Evolutionary conservation across 2,113 vertebrate species (phyloP).

Genomic region (Dasyornis broadbenti): DNA sequence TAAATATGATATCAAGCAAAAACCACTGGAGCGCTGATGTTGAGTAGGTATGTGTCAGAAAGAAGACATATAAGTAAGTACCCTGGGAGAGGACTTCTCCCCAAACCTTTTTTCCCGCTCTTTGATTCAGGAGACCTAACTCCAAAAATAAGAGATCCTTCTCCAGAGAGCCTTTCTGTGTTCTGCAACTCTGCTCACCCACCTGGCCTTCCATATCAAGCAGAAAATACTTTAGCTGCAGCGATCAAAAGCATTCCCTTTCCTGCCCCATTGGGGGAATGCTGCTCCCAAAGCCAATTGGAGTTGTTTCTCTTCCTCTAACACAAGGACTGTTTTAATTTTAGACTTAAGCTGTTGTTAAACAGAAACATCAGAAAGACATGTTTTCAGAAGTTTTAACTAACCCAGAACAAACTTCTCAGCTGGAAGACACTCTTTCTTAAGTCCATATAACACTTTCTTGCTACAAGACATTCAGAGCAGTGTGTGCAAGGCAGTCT

Average conservation of each 20-base stretch:
- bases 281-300: not conserved
- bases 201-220: conserved; percentile 38
- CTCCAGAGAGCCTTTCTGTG: not conserved
- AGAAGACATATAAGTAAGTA: not conserved
- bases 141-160: not conserved
- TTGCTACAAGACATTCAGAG: not conserved
- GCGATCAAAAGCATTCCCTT: conserved; percentile 2
- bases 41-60: conserved; percentile 3
- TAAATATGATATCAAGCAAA: not conserved
- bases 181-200: not conserved
- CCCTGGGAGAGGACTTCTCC: not conserved
- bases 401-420: not conserved
- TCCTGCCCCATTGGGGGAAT: not conserved
- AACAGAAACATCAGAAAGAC: not conserved
- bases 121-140: not conserved
- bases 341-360: not conserved
- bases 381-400: not conserved
- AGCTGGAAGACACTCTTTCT: not conserved
- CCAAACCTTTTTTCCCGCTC: not conserved
- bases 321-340: not conserved
- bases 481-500: fast-evolving
- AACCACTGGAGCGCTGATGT: not conserved
- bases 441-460: not conserved
- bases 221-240: conserved; percentile 34
- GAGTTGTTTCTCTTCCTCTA: not conserved